A percentile compares a stretch with the other conserved stretches of the same genome.
phyloP scores from a whole-genome alignment of 2,888 invertebrate species.

The Dendrolimus pini region DNA sequence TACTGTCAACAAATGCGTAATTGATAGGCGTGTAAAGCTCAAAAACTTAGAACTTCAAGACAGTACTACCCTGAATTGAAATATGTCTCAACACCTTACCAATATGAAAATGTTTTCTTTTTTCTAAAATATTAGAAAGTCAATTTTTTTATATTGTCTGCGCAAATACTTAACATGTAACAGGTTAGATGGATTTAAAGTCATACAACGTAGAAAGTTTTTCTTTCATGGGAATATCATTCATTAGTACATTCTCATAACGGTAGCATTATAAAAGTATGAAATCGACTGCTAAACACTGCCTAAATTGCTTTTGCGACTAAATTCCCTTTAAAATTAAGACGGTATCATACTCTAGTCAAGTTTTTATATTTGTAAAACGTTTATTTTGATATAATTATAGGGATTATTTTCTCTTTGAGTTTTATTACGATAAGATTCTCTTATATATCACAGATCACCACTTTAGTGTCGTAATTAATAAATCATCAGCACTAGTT shows the following conservation, averaged over 20 bases:
- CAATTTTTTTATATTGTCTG: too few species aligned
- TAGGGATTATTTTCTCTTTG: background rate
- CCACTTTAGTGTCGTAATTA: background rate
- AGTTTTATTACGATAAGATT: conserved; percentile 6
- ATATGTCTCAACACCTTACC: too few species aligned
- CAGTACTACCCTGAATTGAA: too few species aligned
- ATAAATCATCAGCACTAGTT: conserved; percentile 44
- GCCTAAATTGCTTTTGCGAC: conserved; percentile 3
- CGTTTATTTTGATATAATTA: conserved; percentile 3
- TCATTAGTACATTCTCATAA: conserved; percentile 1
- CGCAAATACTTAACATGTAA: too few species aligned
- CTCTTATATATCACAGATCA: background rate
- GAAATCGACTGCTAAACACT: background rate
- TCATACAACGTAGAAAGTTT: too few species aligned
- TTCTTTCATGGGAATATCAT: background rate
- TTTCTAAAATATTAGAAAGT: too few species aligned
- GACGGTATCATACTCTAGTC: conserved; percentile 2
- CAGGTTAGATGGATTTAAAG: too few species aligned
- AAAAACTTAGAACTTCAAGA: too few species aligned
- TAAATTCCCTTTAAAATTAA: conserved; percentile 2
- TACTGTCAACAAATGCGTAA: too few species aligned
- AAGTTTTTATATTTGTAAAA: conserved; percentile 4
- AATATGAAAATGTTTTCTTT: too few species aligned
- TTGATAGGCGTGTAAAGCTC: too few species aligned
- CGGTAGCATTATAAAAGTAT: background rate